Conservation (phyloP, 2,888 invertebrate genomes). For the Cephus pulcher region DNA sequence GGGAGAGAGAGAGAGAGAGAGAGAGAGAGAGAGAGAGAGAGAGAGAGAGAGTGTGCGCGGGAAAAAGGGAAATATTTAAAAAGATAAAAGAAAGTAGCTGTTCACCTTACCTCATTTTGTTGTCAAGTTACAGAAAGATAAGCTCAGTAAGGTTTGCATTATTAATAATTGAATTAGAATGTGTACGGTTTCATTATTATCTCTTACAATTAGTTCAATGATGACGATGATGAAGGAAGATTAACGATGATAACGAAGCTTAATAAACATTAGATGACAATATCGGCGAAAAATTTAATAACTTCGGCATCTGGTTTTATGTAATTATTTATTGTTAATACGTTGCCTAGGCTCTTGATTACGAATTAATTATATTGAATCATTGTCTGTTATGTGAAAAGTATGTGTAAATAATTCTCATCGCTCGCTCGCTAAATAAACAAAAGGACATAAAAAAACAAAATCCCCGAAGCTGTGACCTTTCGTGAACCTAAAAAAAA, state of each 20-base stretch:
- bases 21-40: slow-evolving; percentile 28
- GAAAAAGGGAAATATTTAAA: neutral
- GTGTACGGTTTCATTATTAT: slow-evolving; percentile 15
- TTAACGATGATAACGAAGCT: neutral
- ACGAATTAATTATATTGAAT: slow-evolving; percentile 43
- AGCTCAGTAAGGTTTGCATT: slow-evolving; percentile 32
- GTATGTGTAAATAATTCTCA: slow-evolving; percentile 54
- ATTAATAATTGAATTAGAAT: slow-evolving; percentile 28
- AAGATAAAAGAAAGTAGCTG: slow-evolving; percentile 34
- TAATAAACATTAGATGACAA: neutral
- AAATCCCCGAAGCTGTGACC: slow-evolving; percentile 38
- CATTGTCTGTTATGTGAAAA: slow-evolving; percentile 38
- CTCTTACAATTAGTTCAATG: neutral
- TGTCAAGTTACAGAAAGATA: slow-evolving; percentile 38
- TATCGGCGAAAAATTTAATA: neutral
- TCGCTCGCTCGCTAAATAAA: slow-evolving; percentile 49
- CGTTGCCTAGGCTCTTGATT: slow-evolving; percentile 43
- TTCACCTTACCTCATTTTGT: slow-evolving; percentile 42
- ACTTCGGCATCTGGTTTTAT: neutral
- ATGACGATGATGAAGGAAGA: no score
- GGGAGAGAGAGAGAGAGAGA: slow-evolving; percentile 28
- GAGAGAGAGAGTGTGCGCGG: neutral
- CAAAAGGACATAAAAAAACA: slow-evolving; percentile 41
- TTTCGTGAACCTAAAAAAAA: slow-evolving; percentile 49
- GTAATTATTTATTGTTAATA: slow-evolving; percentile 45